Percentiles rank a stretch among this genome's conserved stretches.
These are phyloP conservation scores for Agonopterix heracliana DNA, from an alignment of 2,888 invertebrate species.

Conservation along the genomic window DNA sequence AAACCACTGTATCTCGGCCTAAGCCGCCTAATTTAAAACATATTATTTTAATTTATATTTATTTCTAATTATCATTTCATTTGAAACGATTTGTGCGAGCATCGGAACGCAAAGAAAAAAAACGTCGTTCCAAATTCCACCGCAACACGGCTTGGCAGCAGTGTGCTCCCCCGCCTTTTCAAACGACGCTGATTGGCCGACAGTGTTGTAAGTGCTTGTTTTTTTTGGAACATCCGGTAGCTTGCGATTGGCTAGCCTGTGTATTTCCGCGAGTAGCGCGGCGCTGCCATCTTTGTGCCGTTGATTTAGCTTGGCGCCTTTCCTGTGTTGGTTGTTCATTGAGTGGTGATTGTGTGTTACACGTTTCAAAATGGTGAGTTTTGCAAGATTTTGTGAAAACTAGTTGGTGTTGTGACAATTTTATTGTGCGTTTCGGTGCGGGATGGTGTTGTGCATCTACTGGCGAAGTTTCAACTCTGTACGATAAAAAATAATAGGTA, in stretches of 20 bases:
- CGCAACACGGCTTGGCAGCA: constrained; percentile 60
- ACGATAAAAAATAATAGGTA: constrained; percentile 74
- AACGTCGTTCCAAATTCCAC: constrained; percentile 16
- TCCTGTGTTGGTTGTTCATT: constrained; percentile 68
- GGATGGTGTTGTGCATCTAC: constrained; percentile 53
- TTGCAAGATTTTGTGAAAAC: constrained; percentile 67
- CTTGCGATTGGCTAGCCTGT: constrained; percentile 44
- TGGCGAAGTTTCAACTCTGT: constrained; percentile 76
- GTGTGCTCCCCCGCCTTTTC: constrained; percentile 27
- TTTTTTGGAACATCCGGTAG: constrained; percentile 49
- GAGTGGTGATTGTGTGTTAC: constrained; percentile 68
- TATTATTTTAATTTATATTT: too few relatives aligned
- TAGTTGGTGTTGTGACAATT: constrained; percentile 35
- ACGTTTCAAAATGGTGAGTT: constrained; percentile 77
- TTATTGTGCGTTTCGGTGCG: constrained; percentile 48
- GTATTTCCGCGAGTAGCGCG: constrained; percentile 26
- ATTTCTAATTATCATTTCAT: too few relatives aligned
- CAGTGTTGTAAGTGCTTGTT: constrained; percentile 7
- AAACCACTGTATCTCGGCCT: too few relatives aligned
- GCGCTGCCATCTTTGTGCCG: constrained; percentile 66
- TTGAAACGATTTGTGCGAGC: neutral
- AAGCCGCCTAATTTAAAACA: too few relatives aligned
- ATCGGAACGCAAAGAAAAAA: constrained; percentile 15
- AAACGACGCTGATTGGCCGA: constrained; percentile 37
- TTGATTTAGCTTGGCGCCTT: constrained; percentile 74